Evolutionary conservation across 2,113 vertebrate species (phyloP).

Genomic region (Urocolius indicus): DNA sequence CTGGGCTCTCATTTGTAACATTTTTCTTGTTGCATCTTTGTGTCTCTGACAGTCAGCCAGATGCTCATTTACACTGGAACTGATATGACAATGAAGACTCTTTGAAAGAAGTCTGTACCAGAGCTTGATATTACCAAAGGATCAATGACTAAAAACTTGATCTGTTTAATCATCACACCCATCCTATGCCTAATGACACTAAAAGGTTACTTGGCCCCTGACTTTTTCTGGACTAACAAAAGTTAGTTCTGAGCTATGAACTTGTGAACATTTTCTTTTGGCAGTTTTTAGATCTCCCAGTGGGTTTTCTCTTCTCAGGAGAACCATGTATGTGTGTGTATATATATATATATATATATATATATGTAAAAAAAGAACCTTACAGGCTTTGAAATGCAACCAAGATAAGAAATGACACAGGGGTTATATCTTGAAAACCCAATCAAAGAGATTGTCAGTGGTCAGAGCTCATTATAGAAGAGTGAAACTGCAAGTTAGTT

Average conservation of each 20-base stretch:
- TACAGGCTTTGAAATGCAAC: neutral
- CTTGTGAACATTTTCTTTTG: neutral
- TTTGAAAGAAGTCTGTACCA: neutral
- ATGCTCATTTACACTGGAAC: neutral
- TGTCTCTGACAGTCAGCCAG: neutral
- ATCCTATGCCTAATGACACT: neutral
- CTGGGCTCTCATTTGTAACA: rapidly evolving
- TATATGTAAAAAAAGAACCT: neutral
- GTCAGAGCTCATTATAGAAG: neutral
- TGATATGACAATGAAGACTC: neutral
- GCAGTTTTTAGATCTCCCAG: neutral
- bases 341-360: too few relatives aligned
- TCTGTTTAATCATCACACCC: neutral
- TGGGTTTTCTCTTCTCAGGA: neutral
- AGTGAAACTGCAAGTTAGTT: neutral
- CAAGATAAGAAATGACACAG: neutral
- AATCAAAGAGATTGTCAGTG: neutral
- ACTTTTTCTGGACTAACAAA: neutral
- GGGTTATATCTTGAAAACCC: neutral
- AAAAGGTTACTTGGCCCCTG: neutral
- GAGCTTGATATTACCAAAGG: neutral
- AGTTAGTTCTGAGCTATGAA: neutral
- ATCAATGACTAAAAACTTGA: neutral
- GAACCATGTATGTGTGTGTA: neutral
- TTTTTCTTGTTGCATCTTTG: neutral